Evolutionary conservation across 2,888 invertebrate genomes (phyloP), one percentile per base, ranked within the genome.

Genomic region (Crossocerus cetratus): DNA sequence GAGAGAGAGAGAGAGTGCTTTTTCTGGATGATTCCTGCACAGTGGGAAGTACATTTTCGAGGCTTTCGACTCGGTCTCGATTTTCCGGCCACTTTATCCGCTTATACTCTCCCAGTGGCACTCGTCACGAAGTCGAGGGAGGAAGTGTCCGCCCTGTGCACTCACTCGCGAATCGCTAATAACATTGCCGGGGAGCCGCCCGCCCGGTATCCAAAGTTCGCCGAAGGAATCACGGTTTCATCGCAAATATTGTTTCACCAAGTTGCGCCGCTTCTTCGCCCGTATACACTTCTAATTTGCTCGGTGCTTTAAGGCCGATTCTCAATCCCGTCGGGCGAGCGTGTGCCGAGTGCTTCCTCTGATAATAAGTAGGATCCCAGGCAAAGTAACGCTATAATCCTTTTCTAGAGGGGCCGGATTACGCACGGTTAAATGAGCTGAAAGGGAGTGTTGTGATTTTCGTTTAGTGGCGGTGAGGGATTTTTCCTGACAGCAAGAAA

Each of bases 11-110:
- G n/a, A 45, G 20, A 71, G 55, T 62, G 63, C 16, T 14, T 44
- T 43, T 14, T 21, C 49, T 49, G 59, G 43, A 69, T 74, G 49
- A 78, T 78, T 62, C 74, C 32, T 58, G 49, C 21, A 32, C 2
- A n/a, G n/a, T 22, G 67, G 53, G 43, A 69, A 54, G 11, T 42
- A 42, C 65, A 63, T 74, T 74, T 62, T 56, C 45, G 49, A 23
- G 60, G 20, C 56, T 69, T 57, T 43, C 18, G 44, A 42, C 53
- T 23, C 13, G 22, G 22, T 55, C 23, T 13, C 20, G 61, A 68
- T 76, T 71, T 71, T 62, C 65, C 55, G n/a, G 22, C 8, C 56
- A 55, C 62, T 76, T 49, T 68, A 42, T 57, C 44, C 18, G 16
- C 61, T n/a, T 22, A 44, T 61, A 32, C 45, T 43, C 11, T 49